Conservation (phyloP, 2,113 vertebrate species). For the Salminus brasiliensis region DNA sequence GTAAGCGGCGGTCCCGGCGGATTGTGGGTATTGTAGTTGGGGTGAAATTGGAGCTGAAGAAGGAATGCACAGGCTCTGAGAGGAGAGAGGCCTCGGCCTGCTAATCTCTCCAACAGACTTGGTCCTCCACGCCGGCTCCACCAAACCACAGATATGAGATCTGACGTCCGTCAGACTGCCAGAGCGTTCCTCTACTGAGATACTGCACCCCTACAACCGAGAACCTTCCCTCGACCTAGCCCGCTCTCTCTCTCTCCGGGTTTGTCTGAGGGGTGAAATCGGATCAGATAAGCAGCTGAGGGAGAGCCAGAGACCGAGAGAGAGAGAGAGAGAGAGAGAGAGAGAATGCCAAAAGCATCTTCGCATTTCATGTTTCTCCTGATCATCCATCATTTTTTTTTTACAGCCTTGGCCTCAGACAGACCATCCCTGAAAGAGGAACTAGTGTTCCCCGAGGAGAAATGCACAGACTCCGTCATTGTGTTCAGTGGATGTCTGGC, state of each 20-base stretch:
- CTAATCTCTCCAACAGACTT: not conserved
- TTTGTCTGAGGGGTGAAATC: constrained; percentile 50
- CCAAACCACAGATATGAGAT: not conserved
- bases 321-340: constrained; percentile 29
- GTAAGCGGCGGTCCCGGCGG: not conserved
- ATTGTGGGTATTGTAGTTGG: not conserved
- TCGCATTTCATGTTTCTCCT: constrained; percentile 59
- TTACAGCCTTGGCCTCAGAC: constrained; percentile 52
- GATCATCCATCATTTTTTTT: constrained; percentile 70
- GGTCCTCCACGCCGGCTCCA: too few relatives aligned
- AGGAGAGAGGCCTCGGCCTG: not conserved
- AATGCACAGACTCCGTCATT: not conserved
- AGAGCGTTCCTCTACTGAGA: not conserved
- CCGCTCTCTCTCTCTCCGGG: not conserved
- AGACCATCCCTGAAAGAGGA: constrained; percentile 33
- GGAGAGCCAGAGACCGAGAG: constrained; percentile 20
- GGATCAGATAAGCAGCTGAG: constrained; percentile 46
- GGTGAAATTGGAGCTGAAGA: not conserved
- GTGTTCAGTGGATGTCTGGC: not conserved
- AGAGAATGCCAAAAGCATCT: constrained; percentile 62
- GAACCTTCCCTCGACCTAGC: not conserved
- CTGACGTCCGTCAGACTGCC: not conserved
- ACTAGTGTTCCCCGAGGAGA: constrained; percentile 31
- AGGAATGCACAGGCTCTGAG: not conserved
- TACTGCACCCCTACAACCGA: not conserved